Evolutionary conservation across 2,113 vertebrate species (phyloP).

Genomic region (Catharus bicknelli): DNA sequence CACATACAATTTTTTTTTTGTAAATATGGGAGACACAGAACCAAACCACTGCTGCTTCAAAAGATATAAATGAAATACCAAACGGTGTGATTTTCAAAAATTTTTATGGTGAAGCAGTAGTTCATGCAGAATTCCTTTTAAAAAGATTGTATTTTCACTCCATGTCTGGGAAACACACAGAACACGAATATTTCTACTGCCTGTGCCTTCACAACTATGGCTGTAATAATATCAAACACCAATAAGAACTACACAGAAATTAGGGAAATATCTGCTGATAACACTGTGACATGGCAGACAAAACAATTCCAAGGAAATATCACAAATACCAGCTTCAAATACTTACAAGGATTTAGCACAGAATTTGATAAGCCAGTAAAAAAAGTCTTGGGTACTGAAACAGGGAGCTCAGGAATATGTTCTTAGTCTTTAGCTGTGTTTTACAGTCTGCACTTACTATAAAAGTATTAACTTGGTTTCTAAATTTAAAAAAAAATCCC

Average conservation of each 20-base stretch:
- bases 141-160: neutral
- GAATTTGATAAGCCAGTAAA: neutral
- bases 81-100: neutral
- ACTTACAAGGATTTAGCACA: neutral
- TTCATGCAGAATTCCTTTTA: neutral
- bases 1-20: neutral
- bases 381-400: neutral
- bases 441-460: neutral
- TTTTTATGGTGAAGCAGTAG: neutral
- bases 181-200: rapidly evolving
- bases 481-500: neutral
- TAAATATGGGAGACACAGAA: neutral
- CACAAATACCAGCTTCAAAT: neutral
- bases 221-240: neutral
- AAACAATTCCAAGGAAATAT: neutral
- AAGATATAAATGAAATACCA: neutral
- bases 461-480: neutral
- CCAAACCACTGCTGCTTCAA: neutral
- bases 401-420: neutral
- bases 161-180: neutral
- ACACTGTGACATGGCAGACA: neutral
- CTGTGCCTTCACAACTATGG: neutral
- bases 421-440: neutral
- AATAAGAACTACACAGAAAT: neutral
- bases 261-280: neutral